Base-by-base conservation (phyloP, 2,888 invertebrate genomes). In the Synergus japonicus region DNA sequence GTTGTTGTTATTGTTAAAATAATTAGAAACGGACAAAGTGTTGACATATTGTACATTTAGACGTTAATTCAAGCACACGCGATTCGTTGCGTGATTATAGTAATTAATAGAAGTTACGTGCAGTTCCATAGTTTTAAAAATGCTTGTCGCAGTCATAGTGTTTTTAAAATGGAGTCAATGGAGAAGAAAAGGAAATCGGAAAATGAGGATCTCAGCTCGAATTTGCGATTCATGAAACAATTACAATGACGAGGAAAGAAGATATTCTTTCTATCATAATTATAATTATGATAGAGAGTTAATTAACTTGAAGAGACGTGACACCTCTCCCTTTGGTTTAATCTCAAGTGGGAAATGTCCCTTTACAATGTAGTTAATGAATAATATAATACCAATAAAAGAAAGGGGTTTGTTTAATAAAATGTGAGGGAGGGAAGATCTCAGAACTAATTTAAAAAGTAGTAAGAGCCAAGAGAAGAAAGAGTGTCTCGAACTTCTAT, bases 1-100 rank as follows among this genome's bases (percentile, higher is more conserved):
- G 88, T 85, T 86, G 86, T 89, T 89, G 87, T 88, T 89, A 87
- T 89, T 89, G 88, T 88, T 88, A 85, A 88, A 81, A 63, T 79
- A 79, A 77, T 64, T 69, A 78, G 63, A 76, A 22, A 60, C 78
- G 64, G 67, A 82, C 41, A 79, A 63, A 79, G 67, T 83, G 81
- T 84, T 83, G 60, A 82, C 78, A 66, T 84, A 81, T 76, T 64
- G 64, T 63, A 83, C 82, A 83, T 81, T 82, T 82, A 81, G 79
- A 77, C 67, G 79, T 80, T 83, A 80, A 79, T 79, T 69, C 64
- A 78, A 78, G 43, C 15, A 18, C 43, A 60, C 18, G 44, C 44
- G 58, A 37, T 44, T 44, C n/a, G 5, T 13, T 18, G 78, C 46
- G 78, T 78, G 37, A 46, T 41, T 22, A 64, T 46, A 76, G 15